Base-by-base conservation (phyloP, 2,888 invertebrate species). In the Caenorhabditis angaria region DNA sequence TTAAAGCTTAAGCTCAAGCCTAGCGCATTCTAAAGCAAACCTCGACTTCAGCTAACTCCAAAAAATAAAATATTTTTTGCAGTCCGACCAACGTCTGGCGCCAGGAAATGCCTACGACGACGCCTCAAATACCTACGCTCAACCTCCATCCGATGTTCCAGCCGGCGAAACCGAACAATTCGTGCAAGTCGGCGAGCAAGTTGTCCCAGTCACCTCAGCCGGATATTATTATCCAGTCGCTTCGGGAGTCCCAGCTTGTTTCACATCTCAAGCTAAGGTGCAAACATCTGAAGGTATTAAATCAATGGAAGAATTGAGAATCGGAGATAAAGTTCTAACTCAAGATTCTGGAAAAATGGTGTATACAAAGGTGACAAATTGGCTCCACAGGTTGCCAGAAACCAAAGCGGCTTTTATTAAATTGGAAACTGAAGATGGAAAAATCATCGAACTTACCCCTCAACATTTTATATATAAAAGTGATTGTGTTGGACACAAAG, bases 171-270 rank as follows among this genome's bases (percentile, higher is more conserved):
- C 67, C 25, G 72, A 73, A 50, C 72, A 73, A 28, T 73, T 73
- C 25, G 72, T 76, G 29, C 69, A 83, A 76, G 83, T 83, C 6
- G 84, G 84, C 56, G 83, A 84, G 47, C 83, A 84, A 48, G 81
- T 81, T 12, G 78, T 83, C 12, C 83, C 84, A 24, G 83, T 83
- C 25, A 82, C 81, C 29, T 74, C 78, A 35, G 81, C 82, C 50
- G 84, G 84, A 27, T 84, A 83, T 58, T 84, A 84, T 59, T 84
- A 84, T 51, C 84, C 84, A 50, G 84, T 84, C 28, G 77, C 76
- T 25, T 79, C 76, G 35, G 78, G 78, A 60, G 71, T 81, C 3
- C 83, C 83, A n/a, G 84, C 83, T 20, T 84, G 84, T 54, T 84
- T 84, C 76, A 77, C 72, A 14, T 66, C 60, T 24, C 70, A 74